These are phyloP conservation scores for Pao palembangensis DNA, from an alignment of 2,113 vertebrate genomes.

Conservation along the genomic window DNA sequence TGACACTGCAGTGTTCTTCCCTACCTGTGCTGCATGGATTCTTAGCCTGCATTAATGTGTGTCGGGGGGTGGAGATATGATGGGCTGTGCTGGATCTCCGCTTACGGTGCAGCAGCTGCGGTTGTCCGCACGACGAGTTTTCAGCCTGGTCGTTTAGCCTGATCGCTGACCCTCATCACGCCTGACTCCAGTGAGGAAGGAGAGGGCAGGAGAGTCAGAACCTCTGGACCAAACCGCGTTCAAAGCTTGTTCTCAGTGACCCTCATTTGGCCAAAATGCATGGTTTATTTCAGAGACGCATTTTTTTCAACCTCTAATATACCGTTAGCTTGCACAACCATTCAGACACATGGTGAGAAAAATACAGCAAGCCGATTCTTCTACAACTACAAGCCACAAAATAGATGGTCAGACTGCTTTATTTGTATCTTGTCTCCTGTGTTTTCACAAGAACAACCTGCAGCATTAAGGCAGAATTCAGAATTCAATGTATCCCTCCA, in stretches of 20 bases:
- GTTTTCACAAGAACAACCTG: too few species aligned
- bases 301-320: background rate
- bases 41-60: background rate
- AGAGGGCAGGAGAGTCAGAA: conserved; percentile 37
- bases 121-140: conserved; percentile 23
- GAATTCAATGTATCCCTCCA: too few species aligned
- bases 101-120: conserved; percentile 28
- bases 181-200: conserved; percentile 31
- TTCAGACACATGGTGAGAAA: too few species aligned
- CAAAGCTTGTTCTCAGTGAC: too few species aligned
- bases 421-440: too few species aligned
- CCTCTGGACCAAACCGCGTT: conserved; percentile 11
- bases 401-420: too few species aligned
- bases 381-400: too few species aligned
- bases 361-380: too few species aligned
- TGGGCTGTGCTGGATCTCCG: conserved; percentile 5
- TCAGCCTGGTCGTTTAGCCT: conserved; percentile 63
- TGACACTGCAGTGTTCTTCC: background rate
- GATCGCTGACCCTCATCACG: conserved; percentile 59
- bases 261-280: background rate
- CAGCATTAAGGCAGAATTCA: too few species aligned
- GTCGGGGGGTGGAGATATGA: background rate
- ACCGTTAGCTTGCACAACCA: too few species aligned
- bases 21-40: background rate
- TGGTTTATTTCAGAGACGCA: background rate